These are phyloP conservation scores for Trichogramma pretiosum DNA, from an alignment of 1,140 invertebrate genomes.

Conservation along the genomic window DNA sequence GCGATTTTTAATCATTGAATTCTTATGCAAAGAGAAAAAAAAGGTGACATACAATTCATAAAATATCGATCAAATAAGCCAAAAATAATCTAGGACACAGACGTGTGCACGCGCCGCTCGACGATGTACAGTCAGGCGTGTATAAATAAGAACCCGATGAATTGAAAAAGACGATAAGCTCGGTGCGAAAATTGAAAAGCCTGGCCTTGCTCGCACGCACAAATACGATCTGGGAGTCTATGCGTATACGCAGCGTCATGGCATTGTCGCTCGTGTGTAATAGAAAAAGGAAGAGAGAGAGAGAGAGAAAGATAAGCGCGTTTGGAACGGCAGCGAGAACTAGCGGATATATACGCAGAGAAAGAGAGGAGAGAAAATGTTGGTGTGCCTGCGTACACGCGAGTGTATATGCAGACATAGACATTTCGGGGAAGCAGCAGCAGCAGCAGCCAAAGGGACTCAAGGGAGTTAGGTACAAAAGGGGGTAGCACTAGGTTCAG, in stretches of 20 bases:
- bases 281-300: constrained; percentile 1
- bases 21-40: too few species aligned
- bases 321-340: constrained; percentile 5
- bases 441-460: constrained; percentile 17
- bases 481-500: too few species aligned
- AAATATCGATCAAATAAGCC: too few species aligned
- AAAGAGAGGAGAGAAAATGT: constrained; percentile 16
- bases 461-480: constrained; percentile 28
- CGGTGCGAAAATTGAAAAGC: constrained; percentile 20
- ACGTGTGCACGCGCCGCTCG: constrained; percentile 1
- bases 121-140: constrained; percentile 15
- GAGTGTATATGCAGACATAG: too few species aligned
- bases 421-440: background rate
- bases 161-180: constrained; percentile 19
- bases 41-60: too few species aligned
- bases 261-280: constrained; percentile 7
- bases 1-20: too few species aligned
- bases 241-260: too few species aligned
- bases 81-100: background rate
- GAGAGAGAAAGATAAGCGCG: background rate
- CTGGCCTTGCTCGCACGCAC: background rate
- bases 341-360: background rate
- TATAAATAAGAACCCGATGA: constrained; percentile 13
- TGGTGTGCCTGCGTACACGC: constrained; percentile 17
- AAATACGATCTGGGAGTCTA: too few species aligned